Conservation (phyloP, 2,113 vertebrate species). For the Stigmatopora argus region DNA sequence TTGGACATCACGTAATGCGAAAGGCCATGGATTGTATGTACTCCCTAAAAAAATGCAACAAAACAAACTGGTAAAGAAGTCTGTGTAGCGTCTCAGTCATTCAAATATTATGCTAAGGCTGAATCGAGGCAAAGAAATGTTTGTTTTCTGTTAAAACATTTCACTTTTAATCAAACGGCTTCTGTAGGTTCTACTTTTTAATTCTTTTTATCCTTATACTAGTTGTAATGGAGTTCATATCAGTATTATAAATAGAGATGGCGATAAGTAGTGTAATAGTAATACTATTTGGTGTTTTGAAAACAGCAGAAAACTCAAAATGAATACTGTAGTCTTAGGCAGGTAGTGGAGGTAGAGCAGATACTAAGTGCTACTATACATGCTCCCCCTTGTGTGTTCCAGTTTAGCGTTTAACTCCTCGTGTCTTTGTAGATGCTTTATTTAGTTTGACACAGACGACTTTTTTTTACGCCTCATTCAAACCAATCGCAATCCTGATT, state of each 20-base stretch:
- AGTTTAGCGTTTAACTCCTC: neutral
- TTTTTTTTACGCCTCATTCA: neutral
- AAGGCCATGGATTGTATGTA: constrained; percentile 51
- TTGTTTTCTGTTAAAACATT: neutral
- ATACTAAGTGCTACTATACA: no score
- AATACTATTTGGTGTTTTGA: no score
- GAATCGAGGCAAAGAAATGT: neutral
- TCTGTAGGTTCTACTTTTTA: no score
- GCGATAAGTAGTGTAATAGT: no score
- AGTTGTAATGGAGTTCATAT: no score
- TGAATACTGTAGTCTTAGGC: no score
- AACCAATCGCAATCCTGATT: neutral
- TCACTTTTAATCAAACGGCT: neutral
- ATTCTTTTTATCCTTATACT: no score
- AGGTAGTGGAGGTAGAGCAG: no score
- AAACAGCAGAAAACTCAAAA: no score
- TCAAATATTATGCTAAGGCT: neutral
- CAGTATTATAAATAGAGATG: no score
- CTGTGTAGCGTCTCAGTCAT: neutral
- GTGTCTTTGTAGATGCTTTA: neutral
- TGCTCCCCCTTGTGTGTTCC: no score
- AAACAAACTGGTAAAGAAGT: neutral
- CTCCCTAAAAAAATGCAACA: constrained; percentile 20
- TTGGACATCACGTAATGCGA: constrained; percentile 35
- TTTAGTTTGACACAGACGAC: neutral